phyloP scores from a whole-genome alignment of 1,140 invertebrate genomes.

The Hyles vespertilio region DNA sequence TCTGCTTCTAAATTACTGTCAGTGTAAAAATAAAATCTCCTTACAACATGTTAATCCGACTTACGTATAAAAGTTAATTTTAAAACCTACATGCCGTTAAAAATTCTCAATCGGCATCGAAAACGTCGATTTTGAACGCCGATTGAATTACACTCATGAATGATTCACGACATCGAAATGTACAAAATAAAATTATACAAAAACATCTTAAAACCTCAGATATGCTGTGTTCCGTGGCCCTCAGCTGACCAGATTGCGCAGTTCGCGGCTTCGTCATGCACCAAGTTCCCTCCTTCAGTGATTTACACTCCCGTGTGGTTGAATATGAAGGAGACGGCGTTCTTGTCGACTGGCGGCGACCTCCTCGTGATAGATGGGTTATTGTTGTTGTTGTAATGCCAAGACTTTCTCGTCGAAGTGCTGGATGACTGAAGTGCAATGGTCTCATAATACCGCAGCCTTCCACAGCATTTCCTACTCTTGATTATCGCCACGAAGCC shows the following conservation, averaged over 20 bases:
- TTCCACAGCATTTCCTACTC: slow-evolving; percentile 88
- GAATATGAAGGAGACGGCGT: slow-evolving; percentile 85
- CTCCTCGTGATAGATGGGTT: slow-evolving; percentile 79
- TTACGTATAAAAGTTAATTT: slow-evolving; percentile 64
- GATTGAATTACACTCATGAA: no score
- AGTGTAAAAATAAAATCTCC: slow-evolving; percentile 55
- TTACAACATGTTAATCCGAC: slow-evolving; percentile 40
- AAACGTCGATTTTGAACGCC: background rate
- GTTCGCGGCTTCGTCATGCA: slow-evolving; percentile 12
- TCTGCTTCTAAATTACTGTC: slow-evolving; percentile 32
- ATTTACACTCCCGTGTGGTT: slow-evolving; percentile 73
- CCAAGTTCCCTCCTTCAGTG: slow-evolving; percentile 9
- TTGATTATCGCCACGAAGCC: slow-evolving; percentile 94
- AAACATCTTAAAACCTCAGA: slow-evolving; percentile 29
- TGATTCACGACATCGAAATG: no score
- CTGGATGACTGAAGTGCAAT: slow-evolving; percentile 89
- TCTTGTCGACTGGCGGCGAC: slow-evolving; percentile 80
- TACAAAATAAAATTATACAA: no score
- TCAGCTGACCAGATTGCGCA: slow-evolving; percentile 10
- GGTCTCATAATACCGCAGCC: slow-evolving; percentile 88
- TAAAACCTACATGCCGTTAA: slow-evolving; percentile 16
- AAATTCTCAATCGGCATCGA: background rate
- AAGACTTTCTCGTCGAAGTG: slow-evolving; percentile 88
- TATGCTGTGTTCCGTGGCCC: slow-evolving; percentile 40
- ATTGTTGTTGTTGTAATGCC: slow-evolving; percentile 84